Evolutionary conservation across 23 tunicate genomes (phyloP).

Genomic region (Trididemnum clinides): DNA sequence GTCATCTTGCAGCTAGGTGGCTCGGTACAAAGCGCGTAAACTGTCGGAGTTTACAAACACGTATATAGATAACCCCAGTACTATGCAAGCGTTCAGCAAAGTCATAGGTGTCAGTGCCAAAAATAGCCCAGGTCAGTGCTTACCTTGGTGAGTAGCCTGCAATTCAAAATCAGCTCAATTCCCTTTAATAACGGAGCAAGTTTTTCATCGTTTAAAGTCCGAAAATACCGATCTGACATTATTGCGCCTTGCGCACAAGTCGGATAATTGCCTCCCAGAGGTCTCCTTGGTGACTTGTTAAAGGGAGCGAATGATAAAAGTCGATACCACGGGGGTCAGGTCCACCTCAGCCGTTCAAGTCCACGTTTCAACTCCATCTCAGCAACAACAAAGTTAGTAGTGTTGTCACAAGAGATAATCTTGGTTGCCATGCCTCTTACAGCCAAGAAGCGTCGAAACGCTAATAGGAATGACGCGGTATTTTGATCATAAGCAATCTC

Average conservation of each 20-base stretch:
- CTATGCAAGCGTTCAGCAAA: too few relatives aligned
- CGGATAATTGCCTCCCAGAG: not conserved
- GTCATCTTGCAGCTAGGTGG: too few relatives aligned
- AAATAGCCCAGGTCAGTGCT: not conserved
- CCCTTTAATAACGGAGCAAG: not conserved
- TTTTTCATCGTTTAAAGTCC: not conserved
- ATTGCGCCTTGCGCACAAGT: not conserved
- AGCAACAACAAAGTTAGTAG: not conserved
- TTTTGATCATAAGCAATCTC: too few relatives aligned
- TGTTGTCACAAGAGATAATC: not conserved
- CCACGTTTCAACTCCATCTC: not conserved
- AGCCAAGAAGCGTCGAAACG: slow-evolving; percentile 25
- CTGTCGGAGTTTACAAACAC: too few relatives aligned
- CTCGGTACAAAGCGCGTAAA: too few relatives aligned
- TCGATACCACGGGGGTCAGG: not conserved
- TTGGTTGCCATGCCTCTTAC: not conserved
- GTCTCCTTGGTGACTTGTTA: not conserved
- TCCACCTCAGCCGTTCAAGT: not conserved
- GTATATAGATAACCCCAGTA: too few relatives aligned
- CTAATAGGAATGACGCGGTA: too few relatives aligned
- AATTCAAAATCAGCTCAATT: not conserved
- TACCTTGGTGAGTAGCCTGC: not conserved
- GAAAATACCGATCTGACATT: not conserved
- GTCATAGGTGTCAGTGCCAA: too few relatives aligned
- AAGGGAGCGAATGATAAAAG: not conserved